Evolutionary conservation across 2,797 vertebrate species (phyloP).

Genomic region (Catharus ustulatus): DNA sequence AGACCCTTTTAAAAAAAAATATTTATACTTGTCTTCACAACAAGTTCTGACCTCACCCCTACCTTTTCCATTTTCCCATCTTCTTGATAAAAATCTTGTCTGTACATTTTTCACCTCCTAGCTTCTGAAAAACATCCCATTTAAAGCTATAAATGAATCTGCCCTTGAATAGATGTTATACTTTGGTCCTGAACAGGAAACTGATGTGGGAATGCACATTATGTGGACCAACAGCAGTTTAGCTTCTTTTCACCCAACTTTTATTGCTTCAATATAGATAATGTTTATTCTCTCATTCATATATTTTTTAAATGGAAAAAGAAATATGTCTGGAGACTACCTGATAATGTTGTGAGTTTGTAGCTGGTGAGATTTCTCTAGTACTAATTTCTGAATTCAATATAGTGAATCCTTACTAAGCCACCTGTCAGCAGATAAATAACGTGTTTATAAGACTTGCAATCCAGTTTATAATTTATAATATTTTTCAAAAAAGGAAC

Average conservation of each 20-base stretch:
- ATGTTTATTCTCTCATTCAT: neutral
- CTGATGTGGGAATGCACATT: neutral
- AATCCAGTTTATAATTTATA: neutral
- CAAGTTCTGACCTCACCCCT: neutral
- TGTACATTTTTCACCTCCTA: neutral
- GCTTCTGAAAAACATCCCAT: neutral
- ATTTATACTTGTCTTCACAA: neutral
- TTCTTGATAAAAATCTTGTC: neutral
- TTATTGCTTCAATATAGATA: neutral
- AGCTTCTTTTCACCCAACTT: neutral
- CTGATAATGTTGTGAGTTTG: neutral
- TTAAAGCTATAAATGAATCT: neutral
- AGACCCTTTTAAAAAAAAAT: rapidly evolving
- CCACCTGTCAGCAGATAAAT: neutral
- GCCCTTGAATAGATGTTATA: neutral
- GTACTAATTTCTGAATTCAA: neutral
- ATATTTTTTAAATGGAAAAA: neutral
- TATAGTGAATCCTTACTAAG: neutral
- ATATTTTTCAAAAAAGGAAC: neutral
- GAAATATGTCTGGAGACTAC: neutral
- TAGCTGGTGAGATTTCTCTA: neutral
- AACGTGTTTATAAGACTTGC: neutral
- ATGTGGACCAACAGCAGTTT: neutral
- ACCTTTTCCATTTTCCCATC: neutral
- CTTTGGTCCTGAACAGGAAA: neutral